Percentiles rank a stretch among this genome's conserved stretches.
phyloP scores from a whole-genome alignment of 2,797 vertebrate species.

The Tamandua tetradactyla region DNA sequence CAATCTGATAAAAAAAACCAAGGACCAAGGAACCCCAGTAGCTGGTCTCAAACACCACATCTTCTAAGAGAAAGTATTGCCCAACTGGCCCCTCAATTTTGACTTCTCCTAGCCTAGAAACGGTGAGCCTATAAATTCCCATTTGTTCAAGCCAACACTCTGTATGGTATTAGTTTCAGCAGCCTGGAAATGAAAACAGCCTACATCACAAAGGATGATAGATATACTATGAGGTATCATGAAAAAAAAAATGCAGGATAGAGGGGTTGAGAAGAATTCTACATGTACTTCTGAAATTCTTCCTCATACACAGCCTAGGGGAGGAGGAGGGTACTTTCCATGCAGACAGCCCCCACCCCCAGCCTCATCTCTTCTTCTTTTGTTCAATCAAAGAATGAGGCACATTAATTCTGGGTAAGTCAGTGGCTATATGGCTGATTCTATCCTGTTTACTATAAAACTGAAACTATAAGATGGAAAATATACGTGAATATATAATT shows the following conservation, averaged over 20 bases:
- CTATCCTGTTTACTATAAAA: conserved; percentile 3
- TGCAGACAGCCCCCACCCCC: not conserved
- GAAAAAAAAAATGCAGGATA: not conserved
- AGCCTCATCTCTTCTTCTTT: not conserved
- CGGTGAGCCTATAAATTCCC: too few relatives aligned
- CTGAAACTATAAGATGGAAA: not conserved
- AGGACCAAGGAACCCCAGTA: too few relatives aligned
- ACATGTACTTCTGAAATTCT: conserved; percentile 16
- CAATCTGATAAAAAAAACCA: too few relatives aligned
- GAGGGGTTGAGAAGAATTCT: not conserved
- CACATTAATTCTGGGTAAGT: not conserved
- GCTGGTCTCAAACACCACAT: too few relatives aligned
- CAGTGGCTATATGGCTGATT: not conserved
- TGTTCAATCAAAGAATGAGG: not conserved
- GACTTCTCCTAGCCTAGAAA: too few relatives aligned
- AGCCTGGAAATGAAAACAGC: too few relatives aligned
- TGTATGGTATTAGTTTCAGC: too few relatives aligned
- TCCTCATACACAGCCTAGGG: not conserved
- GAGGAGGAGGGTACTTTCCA: not conserved
- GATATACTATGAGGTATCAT: not conserved
- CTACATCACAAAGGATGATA: not conserved
- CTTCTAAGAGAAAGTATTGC: too few relatives aligned
- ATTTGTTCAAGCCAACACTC: too few relatives aligned
- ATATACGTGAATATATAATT: not conserved
- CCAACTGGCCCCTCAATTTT: too few relatives aligned